Percentiles rank a stretch among this genome's conserved stretches.
Evolutionary conservation across 2,113 vertebrate genomes (phyloP).

Genomic region (Hydrolagus affinis): DNA sequence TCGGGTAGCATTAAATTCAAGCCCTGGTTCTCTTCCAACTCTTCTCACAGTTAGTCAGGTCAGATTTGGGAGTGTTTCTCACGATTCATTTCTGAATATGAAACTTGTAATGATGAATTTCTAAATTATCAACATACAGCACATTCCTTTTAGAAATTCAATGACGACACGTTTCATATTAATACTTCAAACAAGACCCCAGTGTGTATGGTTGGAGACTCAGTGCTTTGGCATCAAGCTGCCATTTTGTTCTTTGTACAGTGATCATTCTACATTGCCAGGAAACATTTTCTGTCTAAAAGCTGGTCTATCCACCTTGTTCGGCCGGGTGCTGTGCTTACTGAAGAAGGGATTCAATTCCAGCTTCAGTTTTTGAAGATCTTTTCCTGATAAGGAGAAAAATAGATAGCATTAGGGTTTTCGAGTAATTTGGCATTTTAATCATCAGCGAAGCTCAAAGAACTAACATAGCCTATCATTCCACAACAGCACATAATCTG

Average conservation of each 20-base stretch:
- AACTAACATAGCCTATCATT: too few relatives aligned
- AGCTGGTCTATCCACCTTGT: not conserved
- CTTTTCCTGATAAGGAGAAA: slow-evolving; percentile 71
- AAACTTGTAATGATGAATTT: too few relatives aligned
- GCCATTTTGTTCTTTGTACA: not conserved
- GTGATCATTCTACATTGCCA: not conserved
- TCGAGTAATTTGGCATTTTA: too few relatives aligned
- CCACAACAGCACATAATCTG: too few relatives aligned
- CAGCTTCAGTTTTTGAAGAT: slow-evolving; percentile 78
- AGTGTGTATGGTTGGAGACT: not conserved
- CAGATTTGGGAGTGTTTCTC: too few relatives aligned
- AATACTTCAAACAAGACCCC: too few relatives aligned
- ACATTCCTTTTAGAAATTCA: too few relatives aligned
- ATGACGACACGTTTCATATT: too few relatives aligned
- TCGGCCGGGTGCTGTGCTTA: slow-evolving; percentile 51
- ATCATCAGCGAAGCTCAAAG: too few relatives aligned
- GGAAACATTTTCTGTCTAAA: slow-evolving; percentile 10
- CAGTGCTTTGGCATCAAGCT: not conserved
- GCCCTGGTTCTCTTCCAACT: not conserved
- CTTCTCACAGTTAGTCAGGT: not conserved
- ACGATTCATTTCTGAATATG: too few relatives aligned
- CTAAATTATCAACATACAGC: too few relatives aligned
- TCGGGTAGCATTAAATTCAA: slow-evolving; percentile 1
- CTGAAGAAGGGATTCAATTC: slow-evolving; percentile 86
- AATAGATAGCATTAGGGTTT: not conserved